phyloP scores from a whole-genome alignment of 2,888 invertebrate genomes.

The Alsophila aescularia region DNA sequence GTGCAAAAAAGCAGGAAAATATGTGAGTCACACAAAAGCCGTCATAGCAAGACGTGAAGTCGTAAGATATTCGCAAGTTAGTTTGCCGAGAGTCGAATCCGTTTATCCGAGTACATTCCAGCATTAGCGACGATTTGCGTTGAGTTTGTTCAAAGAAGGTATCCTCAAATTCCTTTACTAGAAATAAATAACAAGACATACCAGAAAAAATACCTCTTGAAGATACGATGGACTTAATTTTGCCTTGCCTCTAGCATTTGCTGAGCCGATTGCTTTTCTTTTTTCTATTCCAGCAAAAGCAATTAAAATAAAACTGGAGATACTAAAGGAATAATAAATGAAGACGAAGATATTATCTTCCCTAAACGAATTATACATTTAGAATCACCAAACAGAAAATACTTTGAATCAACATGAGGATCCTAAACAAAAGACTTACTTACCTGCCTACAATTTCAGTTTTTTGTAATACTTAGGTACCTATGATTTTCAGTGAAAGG shows the following conservation, averaged over 20 bases:
- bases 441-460: too few species aligned
- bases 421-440: slow-evolving; percentile 1
- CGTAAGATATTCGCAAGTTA: slow-evolving; percentile 40
- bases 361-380: slow-evolving; percentile 11
- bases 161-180: not conserved
- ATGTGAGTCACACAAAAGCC: slow-evolving; percentile 18
- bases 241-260: slow-evolving; percentile 6
- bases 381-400: not conserved
- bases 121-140: slow-evolving; percentile 43
- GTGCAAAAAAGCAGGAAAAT: slow-evolving; percentile 16
- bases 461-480: too few species aligned
- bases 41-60: slow-evolving; percentile 30
- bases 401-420: not conserved
- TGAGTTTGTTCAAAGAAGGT: slow-evolving; percentile 9
- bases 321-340: slow-evolving; percentile 17
- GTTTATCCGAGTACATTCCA: slow-evolving; percentile 40
- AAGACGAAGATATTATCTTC: not conserved
- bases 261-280: not conserved
- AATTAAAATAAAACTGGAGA: slow-evolving; percentile 8
- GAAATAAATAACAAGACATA: slow-evolving; percentile 8
- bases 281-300: slow-evolving; percentile 1
- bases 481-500: not conserved
- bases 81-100: slow-evolving; percentile 40
- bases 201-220: not conserved
- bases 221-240: not conserved